Percentiles rank a stretch among this genome's conserved stretches.
Evolutionary conservation across 2,113 vertebrate species (phyloP).

Genomic region (Muntiacus reevesi): DNA sequence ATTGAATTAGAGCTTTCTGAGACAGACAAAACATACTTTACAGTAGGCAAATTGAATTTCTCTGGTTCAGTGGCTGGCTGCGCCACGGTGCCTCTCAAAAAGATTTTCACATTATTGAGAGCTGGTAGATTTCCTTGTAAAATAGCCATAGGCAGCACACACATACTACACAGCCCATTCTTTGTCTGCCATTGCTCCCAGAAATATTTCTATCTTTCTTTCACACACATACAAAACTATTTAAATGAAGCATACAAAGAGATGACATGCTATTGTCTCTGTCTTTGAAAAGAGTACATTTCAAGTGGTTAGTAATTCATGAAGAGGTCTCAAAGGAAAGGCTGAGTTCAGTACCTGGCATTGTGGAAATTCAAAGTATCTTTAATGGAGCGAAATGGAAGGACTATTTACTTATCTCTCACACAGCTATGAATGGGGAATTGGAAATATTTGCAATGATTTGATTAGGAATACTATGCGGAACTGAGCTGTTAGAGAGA

Average conservation of each 20-base stretch:
- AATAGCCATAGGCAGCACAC: slow-evolving; percentile 58
- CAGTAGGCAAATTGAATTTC: slow-evolving; percentile 85
- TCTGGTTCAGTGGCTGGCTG: slow-evolving; percentile 79
- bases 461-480: neutral
- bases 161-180: neutral
- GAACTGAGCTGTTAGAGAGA: neutral
- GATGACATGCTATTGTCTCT: slow-evolving; percentile 1
- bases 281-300: neutral
- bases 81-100: slow-evolving; percentile 67
- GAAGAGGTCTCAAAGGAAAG: neutral
- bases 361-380: slow-evolving; percentile 46
- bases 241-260: slow-evolving; percentile 60
- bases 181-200: slow-evolving; percentile 33
- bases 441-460: neutral
- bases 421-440: neutral
- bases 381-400: slow-evolving; percentile 58
- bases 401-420: slow-evolving; percentile 44
- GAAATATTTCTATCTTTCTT: slow-evolving; percentile 29
- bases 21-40: slow-evolving; percentile 81
- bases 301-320: slow-evolving; percentile 41
- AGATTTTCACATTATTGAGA: slow-evolving; percentile 79
- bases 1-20: slow-evolving; percentile 81
- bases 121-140: slow-evolving; percentile 75
- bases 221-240: neutral
- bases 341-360: neutral